These are phyloP conservation scores for Noctua fimbriata DNA, from an alignment of 2,888 invertebrate genomes.

Conservation along the genomic window DNA sequence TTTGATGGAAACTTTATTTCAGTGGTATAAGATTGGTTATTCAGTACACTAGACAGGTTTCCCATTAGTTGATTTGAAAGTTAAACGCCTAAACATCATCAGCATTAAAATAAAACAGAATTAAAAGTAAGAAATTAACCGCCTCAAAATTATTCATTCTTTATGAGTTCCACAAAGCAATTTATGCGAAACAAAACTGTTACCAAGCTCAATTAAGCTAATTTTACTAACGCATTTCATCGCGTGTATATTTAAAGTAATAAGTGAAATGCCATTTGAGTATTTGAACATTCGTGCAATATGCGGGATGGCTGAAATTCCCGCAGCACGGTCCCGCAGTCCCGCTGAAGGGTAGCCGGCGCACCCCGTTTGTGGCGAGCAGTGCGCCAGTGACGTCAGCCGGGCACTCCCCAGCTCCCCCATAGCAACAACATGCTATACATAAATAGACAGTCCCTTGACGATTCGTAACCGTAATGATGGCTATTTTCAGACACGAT, in stretches of 20 bases:
- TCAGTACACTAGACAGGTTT: neutral
- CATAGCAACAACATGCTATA: slow-evolving; percentile 58
- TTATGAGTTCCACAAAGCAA: slow-evolving; percentile 26
- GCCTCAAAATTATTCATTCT: slow-evolving; percentile 3
- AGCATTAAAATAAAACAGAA: slow-evolving; percentile 4
- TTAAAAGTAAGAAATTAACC: slow-evolving; percentile 5
- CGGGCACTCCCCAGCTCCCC: slow-evolving; percentile 76
- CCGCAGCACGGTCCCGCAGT: slow-evolving; percentile 6
- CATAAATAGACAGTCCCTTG: slow-evolving; percentile 58
- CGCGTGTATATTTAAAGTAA: slow-evolving; percentile 49
- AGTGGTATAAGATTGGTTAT: slow-evolving; percentile 8
- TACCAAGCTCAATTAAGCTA: slow-evolving; percentile 36
- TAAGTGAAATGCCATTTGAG: slow-evolving; percentile 45
- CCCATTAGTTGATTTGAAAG: slow-evolving; percentile 20
- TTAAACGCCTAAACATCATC: neutral
- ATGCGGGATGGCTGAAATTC: slow-evolving; percentile 60
- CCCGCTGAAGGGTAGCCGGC: slow-evolving; percentile 76
- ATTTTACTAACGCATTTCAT: slow-evolving; percentile 51
- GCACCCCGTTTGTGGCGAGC: slow-evolving; percentile 79
- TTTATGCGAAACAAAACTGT: slow-evolving; percentile 42
- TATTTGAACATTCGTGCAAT: slow-evolving; percentile 34
- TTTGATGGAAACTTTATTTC: slow-evolving; percentile 9
- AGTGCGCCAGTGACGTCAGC: slow-evolving; percentile 80
- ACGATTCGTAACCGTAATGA: slow-evolving; percentile 57
- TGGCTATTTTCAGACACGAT: slow-evolving; percentile 63